Percentiles rank a stretch among this genome's conserved stretches.
phyloP scores from a whole-genome alignment of 2,888 invertebrate species.

The Operophtera brumata region DNA sequence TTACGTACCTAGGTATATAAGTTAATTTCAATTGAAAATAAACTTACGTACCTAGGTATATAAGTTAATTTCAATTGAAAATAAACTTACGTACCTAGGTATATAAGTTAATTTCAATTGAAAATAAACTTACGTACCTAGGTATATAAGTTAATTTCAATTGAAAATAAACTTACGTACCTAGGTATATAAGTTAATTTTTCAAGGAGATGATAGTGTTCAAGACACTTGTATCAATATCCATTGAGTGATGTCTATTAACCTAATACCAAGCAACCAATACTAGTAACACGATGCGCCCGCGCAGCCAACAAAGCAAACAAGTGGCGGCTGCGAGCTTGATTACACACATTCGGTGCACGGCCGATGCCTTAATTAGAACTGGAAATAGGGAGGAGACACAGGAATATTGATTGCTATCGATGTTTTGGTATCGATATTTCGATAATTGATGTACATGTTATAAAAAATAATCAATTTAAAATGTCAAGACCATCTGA shows the following conservation, averaged over 20 bases:
- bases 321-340: conserved; percentile 65
- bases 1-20: too few relatives aligned
- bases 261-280: conserved; percentile 9
- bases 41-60: too few relatives aligned
- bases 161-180: too few relatives aligned
- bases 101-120: too few relatives aligned
- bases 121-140: too few relatives aligned
- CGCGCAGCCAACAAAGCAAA: conserved; percentile 61
- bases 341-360: conserved; percentile 77
- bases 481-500: too few relatives aligned
- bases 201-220: background rate
- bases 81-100: too few relatives aligned
- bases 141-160: too few relatives aligned
- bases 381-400: conserved; percentile 50
- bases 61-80: too few relatives aligned
- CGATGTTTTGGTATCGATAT: conserved; percentile 3
- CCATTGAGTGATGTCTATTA: conserved; percentile 22
- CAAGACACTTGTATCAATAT: conserved; percentile 16
- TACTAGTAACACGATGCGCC: conserved; percentile 37
- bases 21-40: too few relatives aligned
- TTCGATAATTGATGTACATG: background rate
- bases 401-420: conserved; percentile 20
- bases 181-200: too few relatives aligned
- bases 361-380: conserved; percentile 79
- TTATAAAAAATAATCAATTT: too few relatives aligned